A percentile compares a stretch with the other conserved stretches of the same genome.
phyloP scores from a whole-genome alignment of 2,888 invertebrate genomes.

The Chrysomela aeneicollis region DNA sequence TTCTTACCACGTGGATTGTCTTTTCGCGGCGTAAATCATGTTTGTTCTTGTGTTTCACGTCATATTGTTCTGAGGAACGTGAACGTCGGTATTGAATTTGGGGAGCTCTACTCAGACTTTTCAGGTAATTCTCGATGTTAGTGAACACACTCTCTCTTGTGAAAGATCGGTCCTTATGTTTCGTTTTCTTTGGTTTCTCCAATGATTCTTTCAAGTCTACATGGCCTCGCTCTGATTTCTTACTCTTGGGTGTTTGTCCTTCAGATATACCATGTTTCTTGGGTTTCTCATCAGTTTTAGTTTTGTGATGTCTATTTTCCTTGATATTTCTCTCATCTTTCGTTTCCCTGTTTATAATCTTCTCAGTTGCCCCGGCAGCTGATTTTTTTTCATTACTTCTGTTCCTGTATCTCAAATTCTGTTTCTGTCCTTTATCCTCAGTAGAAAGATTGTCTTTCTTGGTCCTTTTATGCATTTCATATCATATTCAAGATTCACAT shows the following conservation, averaged over 20 bases:
- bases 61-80: slow-evolving; percentile 6
- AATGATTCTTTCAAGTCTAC: not conserved
- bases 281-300: not conserved
- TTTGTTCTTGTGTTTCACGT: slow-evolving; percentile 16
- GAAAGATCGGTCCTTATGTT: slow-evolving; percentile 1
- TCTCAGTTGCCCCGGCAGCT: not conserved
- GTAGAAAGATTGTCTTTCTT: slow-evolving; percentile 5
- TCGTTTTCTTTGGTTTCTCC: slow-evolving; percentile 17
- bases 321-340: slow-evolving; percentile 1
- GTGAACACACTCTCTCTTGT: slow-evolving; percentile 12
- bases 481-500: not conserved
- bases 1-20: slow-evolving; percentile 29
- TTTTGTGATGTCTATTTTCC: slow-evolving; percentile 12
- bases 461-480: slow-evolving; percentile 27
- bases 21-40: slow-evolving; percentile 28
- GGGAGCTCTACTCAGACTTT: slow-evolving; percentile 14
- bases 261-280: not conserved
- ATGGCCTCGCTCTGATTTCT: not conserved
- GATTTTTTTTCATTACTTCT: slow-evolving; percentile 15
- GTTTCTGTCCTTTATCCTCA: not conserved
- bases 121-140: slow-evolving; percentile 15
- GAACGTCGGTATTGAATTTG: slow-evolving; percentile 4
- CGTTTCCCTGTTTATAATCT: not conserved
- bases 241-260: not conserved
- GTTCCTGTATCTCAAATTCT: slow-evolving; percentile 2